Evolutionary conservation across 2,113 vertebrate species (phyloP).

Genomic region (Peromyscus californicus): DNA sequence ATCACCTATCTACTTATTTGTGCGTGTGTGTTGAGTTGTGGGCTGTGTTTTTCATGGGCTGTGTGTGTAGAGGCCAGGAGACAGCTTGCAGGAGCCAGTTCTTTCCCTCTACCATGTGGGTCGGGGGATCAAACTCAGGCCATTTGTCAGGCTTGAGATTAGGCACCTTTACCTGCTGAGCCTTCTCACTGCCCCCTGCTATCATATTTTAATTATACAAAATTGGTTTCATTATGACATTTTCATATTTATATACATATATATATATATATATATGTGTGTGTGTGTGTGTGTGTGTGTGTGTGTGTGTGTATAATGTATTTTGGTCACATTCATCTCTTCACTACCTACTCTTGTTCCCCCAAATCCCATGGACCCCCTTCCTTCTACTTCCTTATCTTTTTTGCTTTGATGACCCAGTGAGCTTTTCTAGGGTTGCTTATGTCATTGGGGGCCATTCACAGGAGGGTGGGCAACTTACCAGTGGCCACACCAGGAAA

Average conservation of each 20-base stretch:
- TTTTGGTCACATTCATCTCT: background rate
- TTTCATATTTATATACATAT: too few relatives aligned
- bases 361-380: background rate
- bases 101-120: background rate
- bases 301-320: too few relatives aligned
- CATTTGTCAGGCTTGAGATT: background rate
- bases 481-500: background rate
- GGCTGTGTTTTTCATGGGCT: background rate
- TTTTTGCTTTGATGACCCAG: background rate
- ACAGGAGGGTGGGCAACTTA: background rate
- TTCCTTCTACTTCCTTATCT: too few relatives aligned
- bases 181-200: background rate
- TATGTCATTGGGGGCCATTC: too few relatives aligned
- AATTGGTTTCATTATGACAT: background rate
- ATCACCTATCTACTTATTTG: background rate
- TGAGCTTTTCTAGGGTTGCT: background rate
- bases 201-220: background rate
- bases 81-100: background rate
- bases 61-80: background rate
- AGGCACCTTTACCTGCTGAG: background rate
- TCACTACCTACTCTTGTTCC: background rate
- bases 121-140: background rate
- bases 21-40: background rate
- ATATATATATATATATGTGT: background rate
- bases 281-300: too few relatives aligned